Percentiles rank a stretch among this genome's conserved stretches.
phyloP scores from a whole-genome alignment of 2,888 invertebrate genomes.

The Drosophila bunnanda region DNA sequence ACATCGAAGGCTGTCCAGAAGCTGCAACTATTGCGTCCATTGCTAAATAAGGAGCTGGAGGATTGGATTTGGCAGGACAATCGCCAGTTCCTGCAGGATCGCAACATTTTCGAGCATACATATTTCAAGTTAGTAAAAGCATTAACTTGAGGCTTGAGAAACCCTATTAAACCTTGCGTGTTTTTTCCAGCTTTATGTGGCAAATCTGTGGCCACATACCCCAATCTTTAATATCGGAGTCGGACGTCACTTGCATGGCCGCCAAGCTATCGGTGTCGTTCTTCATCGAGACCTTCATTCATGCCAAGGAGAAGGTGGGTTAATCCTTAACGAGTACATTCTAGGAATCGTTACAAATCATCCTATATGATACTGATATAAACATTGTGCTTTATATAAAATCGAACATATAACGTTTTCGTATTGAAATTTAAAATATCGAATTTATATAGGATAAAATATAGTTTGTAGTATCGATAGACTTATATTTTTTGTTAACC shows the following conservation, averaged over 20 bases:
- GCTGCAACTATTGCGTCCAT: slow-evolving; percentile 74
- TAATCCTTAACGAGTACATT: background rate
- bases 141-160: background rate
- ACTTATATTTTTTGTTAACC: background rate
- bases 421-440: background rate
- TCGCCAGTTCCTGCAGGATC: slow-evolving; percentile 96
- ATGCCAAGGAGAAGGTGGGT: slow-evolving; percentile 96
- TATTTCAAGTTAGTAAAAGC: slow-evolving; percentile 92
- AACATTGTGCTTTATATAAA: no score
- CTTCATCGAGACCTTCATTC: slow-evolving; percentile 98
- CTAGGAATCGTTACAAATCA: background rate
- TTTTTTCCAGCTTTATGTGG: slow-evolving; percentile 94
- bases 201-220: slow-evolving; percentile 97
- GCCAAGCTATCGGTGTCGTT: slow-evolving; percentile 96
- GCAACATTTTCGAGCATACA: slow-evolving; percentile 97
- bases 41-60: slow-evolving; percentile 88
- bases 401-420: no score
- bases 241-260: slow-evolving; percentile 93
- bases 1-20: slow-evolving; percentile 65
- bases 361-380: no score
- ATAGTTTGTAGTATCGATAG: background rate
- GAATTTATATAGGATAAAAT: background rate
- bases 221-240: slow-evolving; percentile 92
- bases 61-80: slow-evolving; percentile 99
- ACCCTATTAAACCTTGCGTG: background rate